phyloP scores from a whole-genome alignment of 2,888 invertebrate genomes.

The Lamproptera curius region DNA sequence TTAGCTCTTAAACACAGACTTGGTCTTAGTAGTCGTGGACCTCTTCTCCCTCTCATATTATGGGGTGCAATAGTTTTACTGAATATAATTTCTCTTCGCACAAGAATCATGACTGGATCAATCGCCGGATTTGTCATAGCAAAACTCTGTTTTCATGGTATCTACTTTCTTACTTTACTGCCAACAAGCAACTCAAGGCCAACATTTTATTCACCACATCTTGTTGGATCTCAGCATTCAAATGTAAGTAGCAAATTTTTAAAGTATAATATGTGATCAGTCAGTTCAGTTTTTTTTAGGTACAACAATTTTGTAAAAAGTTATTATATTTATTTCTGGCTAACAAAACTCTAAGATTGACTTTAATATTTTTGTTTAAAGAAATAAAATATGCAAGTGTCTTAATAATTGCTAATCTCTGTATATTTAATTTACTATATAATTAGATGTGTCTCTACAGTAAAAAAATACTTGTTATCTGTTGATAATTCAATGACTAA shows the following conservation, averaged over 20 bases:
- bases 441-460: no score
- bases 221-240: conserved; percentile 71
- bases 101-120: conserved; percentile 74
- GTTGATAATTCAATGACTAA: no score
- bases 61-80: conserved; percentile 84
- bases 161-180: conserved; percentile 85
- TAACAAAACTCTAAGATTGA: no score
- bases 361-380: no score
- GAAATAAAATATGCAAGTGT: no score
- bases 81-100: conserved; percentile 83
- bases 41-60: conserved; percentile 80
- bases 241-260: conserved; percentile 60
- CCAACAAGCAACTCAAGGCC: conserved; percentile 77
- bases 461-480: no score
- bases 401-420: no score
- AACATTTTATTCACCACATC: conserved; percentile 66
- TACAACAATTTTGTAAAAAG: neutral
- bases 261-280: neutral
- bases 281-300: no score
- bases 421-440: no score
- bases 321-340: no score
- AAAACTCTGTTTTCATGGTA: conserved; percentile 79
- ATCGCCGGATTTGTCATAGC: conserved; percentile 77
- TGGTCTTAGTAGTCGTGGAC: conserved; percentile 85
- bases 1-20: conserved; percentile 82